Evolutionary conservation across 2,113 vertebrate genomes (phyloP).

Genomic region (Symphodus melops): DNA sequence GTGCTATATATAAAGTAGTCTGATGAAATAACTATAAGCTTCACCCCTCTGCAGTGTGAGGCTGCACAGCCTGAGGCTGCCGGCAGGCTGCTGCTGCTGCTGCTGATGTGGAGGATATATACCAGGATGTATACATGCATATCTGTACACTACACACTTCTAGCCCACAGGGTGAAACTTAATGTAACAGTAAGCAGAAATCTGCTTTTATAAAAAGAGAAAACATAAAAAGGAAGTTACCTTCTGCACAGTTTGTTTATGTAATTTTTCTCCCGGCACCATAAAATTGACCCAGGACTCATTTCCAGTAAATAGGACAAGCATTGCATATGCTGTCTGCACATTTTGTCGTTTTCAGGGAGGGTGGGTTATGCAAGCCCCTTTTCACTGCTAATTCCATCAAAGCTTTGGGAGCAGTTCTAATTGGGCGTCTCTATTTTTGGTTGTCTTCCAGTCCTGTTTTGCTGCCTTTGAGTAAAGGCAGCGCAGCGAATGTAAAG

Average conservation of each 20-base stretch:
- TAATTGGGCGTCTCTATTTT: constrained; percentile 83
- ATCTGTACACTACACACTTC: constrained; percentile 24
- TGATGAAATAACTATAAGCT: constrained; percentile 36
- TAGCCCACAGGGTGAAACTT: constrained; percentile 22
- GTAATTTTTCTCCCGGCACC: constrained; percentile 34
- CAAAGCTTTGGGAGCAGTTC: constrained; percentile 80
- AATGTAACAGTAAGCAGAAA: constrained; percentile 19
- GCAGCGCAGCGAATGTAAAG: constrained; percentile 75
- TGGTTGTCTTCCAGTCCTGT: constrained; percentile 78
- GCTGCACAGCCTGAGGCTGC: constrained; percentile 44
- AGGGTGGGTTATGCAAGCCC: constrained; percentile 78
- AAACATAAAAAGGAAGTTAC: constrained; percentile 24
- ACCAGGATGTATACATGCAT: constrained; percentile 35
- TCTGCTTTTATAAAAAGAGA: constrained; percentile 9
- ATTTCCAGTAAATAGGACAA: constrained; percentile 77
- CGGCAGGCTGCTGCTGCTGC: constrained; percentile 31
- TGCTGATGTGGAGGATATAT: constrained; percentile 27
- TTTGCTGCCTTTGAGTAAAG: constrained; percentile 77
- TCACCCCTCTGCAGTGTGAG: constrained; percentile 34
- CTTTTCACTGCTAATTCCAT: constrained; percentile 81
- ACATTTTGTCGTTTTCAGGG: constrained; percentile 66
- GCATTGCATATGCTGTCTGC: constrained; percentile 74
- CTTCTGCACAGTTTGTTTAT: constrained; percentile 37
- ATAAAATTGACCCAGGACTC: constrained; percentile 70
- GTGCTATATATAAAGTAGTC: constrained; percentile 39